Conservation (phyloP, 2,113 vertebrate genomes). For the Pseudopipra pipra region DNA sequence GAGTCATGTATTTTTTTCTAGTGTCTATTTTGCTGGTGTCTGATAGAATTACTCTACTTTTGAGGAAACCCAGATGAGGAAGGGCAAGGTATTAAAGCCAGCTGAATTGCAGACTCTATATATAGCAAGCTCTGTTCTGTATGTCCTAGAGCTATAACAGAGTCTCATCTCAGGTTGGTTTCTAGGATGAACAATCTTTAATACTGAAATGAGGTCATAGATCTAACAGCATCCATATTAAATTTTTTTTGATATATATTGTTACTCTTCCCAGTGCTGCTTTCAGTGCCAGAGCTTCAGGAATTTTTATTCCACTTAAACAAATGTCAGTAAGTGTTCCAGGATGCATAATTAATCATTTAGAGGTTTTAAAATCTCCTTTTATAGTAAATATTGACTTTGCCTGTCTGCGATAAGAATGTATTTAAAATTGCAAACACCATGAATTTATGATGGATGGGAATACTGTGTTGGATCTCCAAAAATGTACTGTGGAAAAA, state of each 20-base stretch:
- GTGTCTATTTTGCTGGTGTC: neutral
- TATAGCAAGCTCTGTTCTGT: neutral
- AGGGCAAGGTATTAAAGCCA: slow-evolving; percentile 3
- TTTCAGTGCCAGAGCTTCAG: neutral
- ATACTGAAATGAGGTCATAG: neutral
- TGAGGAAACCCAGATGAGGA: neutral
- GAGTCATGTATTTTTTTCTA: neutral
- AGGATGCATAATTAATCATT: slow-evolving; percentile 23
- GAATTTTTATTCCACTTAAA: slow-evolving; percentile 6
- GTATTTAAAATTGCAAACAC: neutral
- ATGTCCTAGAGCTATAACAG: neutral
- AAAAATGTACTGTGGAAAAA: neutral
- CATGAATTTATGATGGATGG: neutral
- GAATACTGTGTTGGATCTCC: neutral
- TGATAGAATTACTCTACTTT: neutral
- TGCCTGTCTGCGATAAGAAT: neutral
- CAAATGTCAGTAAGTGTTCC: neutral
- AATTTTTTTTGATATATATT: neutral
- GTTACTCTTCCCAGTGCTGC: neutral
- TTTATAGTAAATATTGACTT: slow-evolving; percentile 37
- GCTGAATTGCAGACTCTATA: neutral
- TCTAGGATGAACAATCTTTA: neutral
- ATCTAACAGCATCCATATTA: slow-evolving; percentile 5
- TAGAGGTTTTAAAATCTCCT: neutral
- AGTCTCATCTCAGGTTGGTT: neutral